A percentile compares a stretch with the other conserved stretches of the same genome.
Evolutionary conservation across 2,888 invertebrate species (phyloP).

Genomic region (Willowsia nigromaculata): DNA sequence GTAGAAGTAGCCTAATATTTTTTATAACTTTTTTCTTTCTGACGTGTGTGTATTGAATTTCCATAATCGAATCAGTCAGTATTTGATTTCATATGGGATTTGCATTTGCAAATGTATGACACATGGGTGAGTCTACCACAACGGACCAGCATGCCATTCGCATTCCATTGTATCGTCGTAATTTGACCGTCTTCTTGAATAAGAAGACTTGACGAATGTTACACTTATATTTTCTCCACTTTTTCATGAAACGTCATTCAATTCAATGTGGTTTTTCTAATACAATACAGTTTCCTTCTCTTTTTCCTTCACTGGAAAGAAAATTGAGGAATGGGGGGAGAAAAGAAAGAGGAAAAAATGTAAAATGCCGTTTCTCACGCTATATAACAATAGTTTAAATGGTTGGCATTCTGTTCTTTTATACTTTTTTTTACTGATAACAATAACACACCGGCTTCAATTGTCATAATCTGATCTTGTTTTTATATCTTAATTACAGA

Average conservation of each 20-base stretch:
- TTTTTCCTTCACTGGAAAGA: not conserved
- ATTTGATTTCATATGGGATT: constrained; percentile 60
- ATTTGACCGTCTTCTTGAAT: not conserved
- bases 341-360: not conserved
- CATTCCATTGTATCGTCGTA: not conserved
- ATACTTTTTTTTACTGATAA: constrained; percentile 39
- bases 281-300: not conserved
- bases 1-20: not conserved
- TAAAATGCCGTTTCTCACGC: constrained; percentile 65
- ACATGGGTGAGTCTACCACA: not conserved
- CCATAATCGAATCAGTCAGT: constrained; percentile 68
- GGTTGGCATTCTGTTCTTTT: constrained; percentile 17
- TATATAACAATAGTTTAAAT: constrained; percentile 58
- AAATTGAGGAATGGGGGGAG: not conserved
- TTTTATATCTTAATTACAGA: constrained; percentile 69
- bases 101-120: constrained; percentile 53
- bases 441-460: constrained; percentile 35
- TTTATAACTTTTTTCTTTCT: not conserved
- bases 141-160: not conserved
- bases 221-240: not conserved
- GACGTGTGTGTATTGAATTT: constrained; percentile 56
- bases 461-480: constrained; percentile 58
- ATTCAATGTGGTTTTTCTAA: not conserved
- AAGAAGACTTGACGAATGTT: not conserved
- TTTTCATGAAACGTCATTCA: constrained; percentile 9